Conservation (phyloP, 2,797 vertebrate species). For the Cirrhinus mrigala region DNA sequence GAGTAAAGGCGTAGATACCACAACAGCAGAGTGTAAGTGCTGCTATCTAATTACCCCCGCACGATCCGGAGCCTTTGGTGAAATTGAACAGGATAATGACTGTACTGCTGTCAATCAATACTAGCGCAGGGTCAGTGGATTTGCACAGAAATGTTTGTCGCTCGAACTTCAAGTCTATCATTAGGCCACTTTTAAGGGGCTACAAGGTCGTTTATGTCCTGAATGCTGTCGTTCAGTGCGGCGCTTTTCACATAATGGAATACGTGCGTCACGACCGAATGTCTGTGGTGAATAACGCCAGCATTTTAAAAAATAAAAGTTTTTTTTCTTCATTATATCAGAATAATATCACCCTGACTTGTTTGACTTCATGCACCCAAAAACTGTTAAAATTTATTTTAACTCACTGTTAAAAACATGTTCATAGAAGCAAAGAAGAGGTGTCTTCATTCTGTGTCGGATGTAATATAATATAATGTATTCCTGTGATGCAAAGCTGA, state of each 20-base stretch:
- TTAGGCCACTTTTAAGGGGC: slow-evolving; percentile 52
- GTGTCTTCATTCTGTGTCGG: background rate
- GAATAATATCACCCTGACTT: background rate
- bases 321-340: too few species aligned
- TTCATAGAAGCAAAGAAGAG: background rate
- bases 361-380: background rate
- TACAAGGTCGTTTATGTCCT: slow-evolving; percentile 46
- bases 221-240: slow-evolving; percentile 17
- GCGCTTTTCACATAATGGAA: background rate
- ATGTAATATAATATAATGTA: too few species aligned
- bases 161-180: slow-evolving; percentile 8
- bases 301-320: too few species aligned
- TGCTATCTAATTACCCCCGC: slow-evolving; percentile 63
- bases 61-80: slow-evolving; percentile 52
- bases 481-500: too few species aligned
- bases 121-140: slow-evolving; percentile 31
- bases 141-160: slow-evolving; percentile 36
- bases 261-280: background rate
- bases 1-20: slow-evolving; percentile 56
- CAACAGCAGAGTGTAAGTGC: slow-evolving; percentile 50
- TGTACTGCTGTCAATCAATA: slow-evolving; percentile 62
- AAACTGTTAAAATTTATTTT: background rate
- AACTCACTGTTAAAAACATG: background rate
- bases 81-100: slow-evolving; percentile 62
- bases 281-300: slow-evolving; percentile 5